Percentiles rank a stretch among this genome's conserved stretches.
These are phyloP conservation scores for Ischnus inquisitorius DNA, from an alignment of 2,888 invertebrate species.

Conservation along the genomic window DNA sequence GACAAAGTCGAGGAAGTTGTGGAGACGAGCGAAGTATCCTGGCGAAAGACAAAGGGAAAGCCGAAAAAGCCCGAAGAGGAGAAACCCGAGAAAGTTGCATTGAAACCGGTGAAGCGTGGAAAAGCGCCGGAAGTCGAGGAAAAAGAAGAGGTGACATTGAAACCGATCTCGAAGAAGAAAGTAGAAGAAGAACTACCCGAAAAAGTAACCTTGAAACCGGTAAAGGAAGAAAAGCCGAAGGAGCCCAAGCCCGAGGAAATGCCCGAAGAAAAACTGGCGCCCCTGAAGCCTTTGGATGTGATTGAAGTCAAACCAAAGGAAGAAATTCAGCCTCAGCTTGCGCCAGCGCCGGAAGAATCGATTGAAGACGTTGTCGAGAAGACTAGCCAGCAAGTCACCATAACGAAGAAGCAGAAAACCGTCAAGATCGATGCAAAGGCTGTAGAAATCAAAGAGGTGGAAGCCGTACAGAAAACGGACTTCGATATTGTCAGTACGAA, in stretches of 20 bases:
- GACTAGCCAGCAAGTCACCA: constrained; percentile 77
- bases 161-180: constrained; percentile 76
- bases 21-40: constrained; percentile 78
- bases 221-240: constrained; percentile 80
- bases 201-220: constrained; percentile 71
- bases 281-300: constrained; percentile 71
- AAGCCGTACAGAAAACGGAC: constrained; percentile 68
- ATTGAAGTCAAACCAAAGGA: constrained; percentile 66
- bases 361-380: constrained; percentile 82
- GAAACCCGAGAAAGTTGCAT: constrained; percentile 81
- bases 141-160: constrained; percentile 79
- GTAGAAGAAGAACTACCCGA: constrained; percentile 71
- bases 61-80: constrained; percentile 78
- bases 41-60: constrained; percentile 77
- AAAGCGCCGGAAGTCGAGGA: constrained; percentile 81
- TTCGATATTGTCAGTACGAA: constrained; percentile 67
- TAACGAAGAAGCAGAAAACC: constrained; percentile 77
- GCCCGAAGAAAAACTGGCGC: constrained; percentile 62
- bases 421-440: constrained; percentile 71
- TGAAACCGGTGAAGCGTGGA: constrained; percentile 74
- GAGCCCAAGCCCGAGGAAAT: constrained; percentile 76
- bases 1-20: constrained; percentile 71
- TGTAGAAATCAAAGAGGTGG: constrained; percentile 73
- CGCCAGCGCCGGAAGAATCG: constrained; percentile 80
- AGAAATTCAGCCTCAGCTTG: constrained; percentile 67